Base-by-base conservation (phyloP, 2,113 vertebrate species). In the Labrus mixtus region DNA sequence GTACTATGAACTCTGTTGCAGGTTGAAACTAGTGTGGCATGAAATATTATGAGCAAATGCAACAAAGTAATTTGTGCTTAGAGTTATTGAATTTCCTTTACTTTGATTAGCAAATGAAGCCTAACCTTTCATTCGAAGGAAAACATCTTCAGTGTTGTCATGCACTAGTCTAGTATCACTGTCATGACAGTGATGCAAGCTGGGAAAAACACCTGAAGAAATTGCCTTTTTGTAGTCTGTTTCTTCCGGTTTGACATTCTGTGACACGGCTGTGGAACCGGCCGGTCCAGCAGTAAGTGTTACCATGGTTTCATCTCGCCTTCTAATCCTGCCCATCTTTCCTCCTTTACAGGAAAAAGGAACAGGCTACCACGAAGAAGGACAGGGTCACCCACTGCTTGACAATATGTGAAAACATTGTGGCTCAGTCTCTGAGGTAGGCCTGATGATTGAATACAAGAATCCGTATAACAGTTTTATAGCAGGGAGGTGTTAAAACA, bases 321-420 rank as follows among this genome's bases (percentile, higher is more conserved):
- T 64, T 22, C 8, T 69, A 22, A 43, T 54, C 8, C 16, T 45
- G 46, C 0, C 16, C 6, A 61, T 66, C 8, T 61, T 80, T 57
- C 4, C 29, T 29, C 6, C 75, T 61, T 81, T 17, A 69, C 83
- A 99, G 98, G 95, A 99, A 98, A 95, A 99, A 99, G 90, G 98
- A 99, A 72, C 96, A 96, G 81, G 94, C 96, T 36, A 94, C 97
- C 19, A 97, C 96, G 81, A 99, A 99, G 94, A 99, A 99, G 75
- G 98, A 99, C 86, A 92, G 98, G 7, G 98, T 99, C 80, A 97
- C 95, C 75, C 97, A 99, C 63, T 99, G 98, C 82, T 91, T 99
- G 91, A 99, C 97, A 6, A 99, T 99, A 95, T 99, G 97, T 87
- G 98, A 99, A 91, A 99, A 97, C 87, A 99, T 99, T 29, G 96